Conservation (phyloP, 1,140 invertebrate species). For the Megalopta genalis region DNA sequence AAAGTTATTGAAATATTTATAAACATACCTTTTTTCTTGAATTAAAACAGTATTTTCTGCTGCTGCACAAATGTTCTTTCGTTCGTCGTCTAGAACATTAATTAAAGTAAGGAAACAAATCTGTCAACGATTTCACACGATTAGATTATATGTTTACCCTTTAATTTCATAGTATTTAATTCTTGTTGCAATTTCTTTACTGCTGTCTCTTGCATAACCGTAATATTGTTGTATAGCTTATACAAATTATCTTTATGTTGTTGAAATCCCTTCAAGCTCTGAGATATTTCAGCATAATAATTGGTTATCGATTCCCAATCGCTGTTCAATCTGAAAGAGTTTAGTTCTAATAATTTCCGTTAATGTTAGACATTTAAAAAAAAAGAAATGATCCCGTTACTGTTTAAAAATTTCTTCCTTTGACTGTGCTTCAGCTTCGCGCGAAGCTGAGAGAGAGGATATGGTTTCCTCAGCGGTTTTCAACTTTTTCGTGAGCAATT, state of each 20-base stretch:
- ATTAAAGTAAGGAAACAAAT: not conserved
- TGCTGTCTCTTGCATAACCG: conserved; percentile 9
- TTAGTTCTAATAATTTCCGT: not conserved
- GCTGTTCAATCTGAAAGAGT: conserved; percentile 31
- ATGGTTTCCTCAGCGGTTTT: conserved; percentile 22
- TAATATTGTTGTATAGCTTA: conserved; percentile 35
- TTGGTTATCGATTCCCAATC: conserved; percentile 55
- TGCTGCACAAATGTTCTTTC: conserved; percentile 1
- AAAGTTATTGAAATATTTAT: not conserved
- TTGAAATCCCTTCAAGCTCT: conserved; percentile 45
- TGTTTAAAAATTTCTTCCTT: conserved; percentile 45
- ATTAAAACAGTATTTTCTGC: conserved; percentile 21
- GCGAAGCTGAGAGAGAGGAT: conserved; percentile 25
- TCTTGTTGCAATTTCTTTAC: conserved; percentile 38
- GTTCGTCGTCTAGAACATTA: conserved; percentile 30
- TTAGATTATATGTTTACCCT: conserved; percentile 12
- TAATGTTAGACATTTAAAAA: too few relatives aligned
- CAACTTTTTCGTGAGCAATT: conserved; percentile 44
- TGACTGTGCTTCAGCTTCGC: conserved; percentile 17
- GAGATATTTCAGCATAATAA: conserved; percentile 50
- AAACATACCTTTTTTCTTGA: conserved; percentile 48
- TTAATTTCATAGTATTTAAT: conserved; percentile 1
- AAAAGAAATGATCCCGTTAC: conserved; percentile 34
- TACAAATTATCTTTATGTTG: conserved; percentile 44
- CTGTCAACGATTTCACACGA: too few relatives aligned